These are phyloP conservation scores for Thalassaphorura encarpata DNA, from an alignment of 1,140 invertebrate genomes.

Conservation along the genomic window DNA sequence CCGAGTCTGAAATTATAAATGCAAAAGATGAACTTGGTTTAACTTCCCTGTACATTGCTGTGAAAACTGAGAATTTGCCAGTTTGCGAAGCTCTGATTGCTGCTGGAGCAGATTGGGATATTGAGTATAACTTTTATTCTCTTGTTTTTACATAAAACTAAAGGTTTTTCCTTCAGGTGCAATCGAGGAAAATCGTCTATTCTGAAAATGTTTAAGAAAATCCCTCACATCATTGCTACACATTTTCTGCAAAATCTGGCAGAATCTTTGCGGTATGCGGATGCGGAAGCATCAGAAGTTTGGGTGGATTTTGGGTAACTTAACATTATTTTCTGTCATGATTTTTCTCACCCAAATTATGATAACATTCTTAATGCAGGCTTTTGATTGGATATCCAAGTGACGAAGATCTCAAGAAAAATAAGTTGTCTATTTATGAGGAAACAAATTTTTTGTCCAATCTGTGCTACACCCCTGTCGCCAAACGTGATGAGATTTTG, in stretches of 20 bases:
- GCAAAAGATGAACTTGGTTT: too few relatives aligned
- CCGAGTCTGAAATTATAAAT: too few relatives aligned
- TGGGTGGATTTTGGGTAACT: not conserved
- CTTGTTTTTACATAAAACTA: not conserved
- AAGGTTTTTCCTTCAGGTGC: not conserved
- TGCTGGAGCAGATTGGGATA: not conserved
- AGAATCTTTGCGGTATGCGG: not conserved
- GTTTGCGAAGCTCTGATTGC: not conserved
- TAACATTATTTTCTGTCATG: too few relatives aligned
- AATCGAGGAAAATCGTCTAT: slow-evolving; percentile 1
- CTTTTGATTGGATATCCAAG: not conserved
- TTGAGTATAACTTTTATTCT: too few relatives aligned
- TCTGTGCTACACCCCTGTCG: not conserved
- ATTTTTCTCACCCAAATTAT: too few relatives aligned
- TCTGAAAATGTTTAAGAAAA: slow-evolving; percentile 1
- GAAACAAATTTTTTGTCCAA: not conserved
- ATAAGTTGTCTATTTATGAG: not conserved
- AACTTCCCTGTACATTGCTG: slow-evolving; percentile 1
- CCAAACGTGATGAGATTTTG: not conserved
- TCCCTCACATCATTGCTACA: not conserved
- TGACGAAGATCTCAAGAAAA: not conserved
- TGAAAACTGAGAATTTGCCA: not conserved
- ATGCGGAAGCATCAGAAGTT: not conserved
- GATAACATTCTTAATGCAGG: not conserved
- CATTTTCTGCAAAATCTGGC: not conserved